A percentile compares a stretch with the other conserved stretches of the same genome.
Conservation (phyloP, 2,888 invertebrate species). For the Leucania comma region DNA sequence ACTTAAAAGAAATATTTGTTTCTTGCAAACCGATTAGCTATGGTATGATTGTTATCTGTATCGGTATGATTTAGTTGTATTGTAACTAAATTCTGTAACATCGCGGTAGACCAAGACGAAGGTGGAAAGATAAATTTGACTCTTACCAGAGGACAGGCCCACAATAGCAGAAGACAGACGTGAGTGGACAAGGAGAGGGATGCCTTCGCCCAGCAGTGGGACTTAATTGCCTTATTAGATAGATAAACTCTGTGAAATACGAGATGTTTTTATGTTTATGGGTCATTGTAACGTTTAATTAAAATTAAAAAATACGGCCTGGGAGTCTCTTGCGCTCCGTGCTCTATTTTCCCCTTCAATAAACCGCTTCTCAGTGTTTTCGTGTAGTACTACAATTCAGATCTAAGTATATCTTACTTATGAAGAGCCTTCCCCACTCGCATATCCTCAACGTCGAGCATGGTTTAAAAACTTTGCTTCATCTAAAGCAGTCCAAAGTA, state of each 20-base stretch:
- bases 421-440: too few relatives aligned
- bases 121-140: too few relatives aligned
- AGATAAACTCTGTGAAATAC: too few relatives aligned
- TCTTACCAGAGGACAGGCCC: too few relatives aligned
- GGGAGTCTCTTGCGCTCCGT: background rate
- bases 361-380: background rate
- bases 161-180: too few relatives aligned
- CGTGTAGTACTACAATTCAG: background rate
- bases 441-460: too few relatives aligned
- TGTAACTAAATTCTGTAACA: background rate
- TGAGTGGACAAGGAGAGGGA: too few relatives aligned
- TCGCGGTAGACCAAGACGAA: too few relatives aligned
- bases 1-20: background rate
- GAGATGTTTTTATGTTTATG: background rate
- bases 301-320: background rate
- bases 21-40: background rate
- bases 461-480: too few relatives aligned
- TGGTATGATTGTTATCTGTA: background rate
- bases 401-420: background rate
- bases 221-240: too few relatives aligned
- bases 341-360: constrained; percentile 2
- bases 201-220: too few relatives aligned
- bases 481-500: too few relatives aligned
- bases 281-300: background rate
- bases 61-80: background rate